Evolutionary conservation across 2,113 vertebrate genomes (phyloP).

Genomic region (Salvelinus alpinus): DNA sequence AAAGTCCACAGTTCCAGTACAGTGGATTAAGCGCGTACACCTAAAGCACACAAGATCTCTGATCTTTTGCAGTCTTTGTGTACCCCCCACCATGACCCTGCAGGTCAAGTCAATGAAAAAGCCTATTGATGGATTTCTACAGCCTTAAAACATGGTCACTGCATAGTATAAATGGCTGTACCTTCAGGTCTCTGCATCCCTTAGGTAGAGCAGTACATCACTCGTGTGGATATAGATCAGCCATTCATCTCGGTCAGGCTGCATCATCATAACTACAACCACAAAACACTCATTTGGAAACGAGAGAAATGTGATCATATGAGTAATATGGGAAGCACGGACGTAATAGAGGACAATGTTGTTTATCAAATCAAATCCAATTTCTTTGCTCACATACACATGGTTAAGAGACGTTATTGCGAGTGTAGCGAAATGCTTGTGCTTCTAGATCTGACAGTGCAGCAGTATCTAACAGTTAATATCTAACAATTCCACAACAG

Average conservation of each 20-base stretch:
- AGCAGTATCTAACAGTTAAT: too few species aligned
- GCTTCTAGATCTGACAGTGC: too few species aligned
- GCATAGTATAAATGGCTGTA: background rate
- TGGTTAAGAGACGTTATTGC: too few species aligned
- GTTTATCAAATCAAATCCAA: background rate
- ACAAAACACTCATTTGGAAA: too few species aligned
- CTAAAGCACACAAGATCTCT: background rate
- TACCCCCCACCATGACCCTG: constrained; percentile 12
- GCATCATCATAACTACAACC: too few species aligned
- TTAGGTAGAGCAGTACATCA: background rate
- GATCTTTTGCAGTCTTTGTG: constrained; percentile 15
- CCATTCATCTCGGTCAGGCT: too few species aligned
- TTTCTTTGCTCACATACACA: too few species aligned
- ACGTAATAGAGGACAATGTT: background rate
- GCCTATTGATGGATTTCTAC: constrained; percentile 37
- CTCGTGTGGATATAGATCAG: too few species aligned
- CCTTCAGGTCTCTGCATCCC: constrained; percentile 1
- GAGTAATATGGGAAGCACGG: too few species aligned
- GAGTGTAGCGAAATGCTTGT: too few species aligned
- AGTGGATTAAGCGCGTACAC: background rate
- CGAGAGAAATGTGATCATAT: too few species aligned
- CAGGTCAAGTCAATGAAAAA: constrained; percentile 38
- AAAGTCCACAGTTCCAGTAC: background rate
- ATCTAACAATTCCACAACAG: too few species aligned
- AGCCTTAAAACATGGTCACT: constrained; percentile 2